Evolutionary conservation across 2,888 invertebrate genomes (phyloP).

Genomic region (Aspidiotus destructor): DNA sequence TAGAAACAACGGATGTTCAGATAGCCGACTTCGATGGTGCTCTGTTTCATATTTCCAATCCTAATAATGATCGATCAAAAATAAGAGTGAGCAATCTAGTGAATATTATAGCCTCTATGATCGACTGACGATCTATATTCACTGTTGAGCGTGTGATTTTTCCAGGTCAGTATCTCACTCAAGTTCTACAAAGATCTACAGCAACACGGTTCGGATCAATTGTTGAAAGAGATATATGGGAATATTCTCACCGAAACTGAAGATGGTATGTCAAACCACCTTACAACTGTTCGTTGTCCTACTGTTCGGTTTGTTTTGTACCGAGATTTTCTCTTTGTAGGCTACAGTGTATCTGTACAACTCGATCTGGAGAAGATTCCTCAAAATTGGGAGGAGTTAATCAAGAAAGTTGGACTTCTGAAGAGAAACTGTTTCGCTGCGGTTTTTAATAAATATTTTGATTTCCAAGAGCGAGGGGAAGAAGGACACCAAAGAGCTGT

Average conservation of each 20-base stretch:
- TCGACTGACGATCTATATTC: not conserved
- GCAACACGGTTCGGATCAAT: constrained; percentile 94
- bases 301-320: not conserved
- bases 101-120: not conserved
- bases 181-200: constrained; percentile 98
- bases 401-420: constrained; percentile 84
- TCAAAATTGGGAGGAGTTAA: constrained; percentile 74
- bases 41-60: constrained; percentile 94
- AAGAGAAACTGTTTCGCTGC: constrained; percentile 99
- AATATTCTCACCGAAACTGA: constrained; percentile 71
- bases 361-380: constrained; percentile 90
- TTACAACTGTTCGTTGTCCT: not conserved
- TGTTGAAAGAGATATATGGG: constrained; percentile 88
- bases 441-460: constrained; percentile 98
- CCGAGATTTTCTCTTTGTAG: constrained; percentile 45
- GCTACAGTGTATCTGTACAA: constrained; percentile 88
- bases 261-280: constrained; percentile 55
- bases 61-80: constrained; percentile 92
- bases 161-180: constrained; percentile 91
- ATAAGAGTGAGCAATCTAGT: constrained; percentile 65
- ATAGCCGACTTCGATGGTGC: constrained; percentile 99
- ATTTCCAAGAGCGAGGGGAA: constrained; percentile 88
- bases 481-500: constrained; percentile 88
- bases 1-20: constrained; percentile 87
- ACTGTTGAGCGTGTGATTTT: constrained; percentile 37